Percentiles rank a stretch among this genome's conserved stretches.
phyloP scores from a whole-genome alignment of 2,888 invertebrate species.

The Eupithecia exiguata region DNA sequence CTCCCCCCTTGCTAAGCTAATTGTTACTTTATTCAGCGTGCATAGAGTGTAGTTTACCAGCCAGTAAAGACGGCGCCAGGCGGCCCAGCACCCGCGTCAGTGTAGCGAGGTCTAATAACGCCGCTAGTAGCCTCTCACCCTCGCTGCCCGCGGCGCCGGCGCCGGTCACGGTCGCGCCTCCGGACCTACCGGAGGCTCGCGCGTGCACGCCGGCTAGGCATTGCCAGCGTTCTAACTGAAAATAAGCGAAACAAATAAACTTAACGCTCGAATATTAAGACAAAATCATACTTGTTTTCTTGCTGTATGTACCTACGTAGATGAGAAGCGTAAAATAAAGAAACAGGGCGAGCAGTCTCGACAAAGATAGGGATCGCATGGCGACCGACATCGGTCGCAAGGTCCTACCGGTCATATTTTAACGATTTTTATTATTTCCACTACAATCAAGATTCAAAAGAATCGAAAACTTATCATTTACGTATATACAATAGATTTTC shows the following conservation, averaged over 20 bases:
- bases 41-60: conserved; percentile 53
- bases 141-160: conserved; percentile 50
- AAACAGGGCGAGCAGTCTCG: too few species aligned
- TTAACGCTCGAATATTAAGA: not conserved
- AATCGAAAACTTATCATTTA: too few species aligned
- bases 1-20: conserved; percentile 50
- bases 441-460: too few species aligned
- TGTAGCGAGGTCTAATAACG: conserved; percentile 78
- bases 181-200: conserved; percentile 64
- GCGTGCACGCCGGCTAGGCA: conserved; percentile 76
- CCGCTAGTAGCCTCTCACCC: conserved; percentile 72
- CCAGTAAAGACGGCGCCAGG: conserved; percentile 71
- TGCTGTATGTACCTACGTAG: too few species aligned
- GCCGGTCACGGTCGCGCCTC: conserved; percentile 52
- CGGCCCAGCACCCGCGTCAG: conserved; percentile 77
- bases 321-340: too few species aligned
- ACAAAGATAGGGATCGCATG: too few species aligned
- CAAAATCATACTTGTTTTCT: too few species aligned
- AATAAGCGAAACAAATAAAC: not conserved
- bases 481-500: too few species aligned
- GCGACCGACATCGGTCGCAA: too few species aligned
- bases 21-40: not conserved
- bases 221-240: conserved; percentile 77
- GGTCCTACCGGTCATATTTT: too few species aligned
- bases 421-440: too few species aligned